phyloP scores from a whole-genome alignment of 2,113 vertebrate genomes.

The Caranx ignobilis region DNA sequence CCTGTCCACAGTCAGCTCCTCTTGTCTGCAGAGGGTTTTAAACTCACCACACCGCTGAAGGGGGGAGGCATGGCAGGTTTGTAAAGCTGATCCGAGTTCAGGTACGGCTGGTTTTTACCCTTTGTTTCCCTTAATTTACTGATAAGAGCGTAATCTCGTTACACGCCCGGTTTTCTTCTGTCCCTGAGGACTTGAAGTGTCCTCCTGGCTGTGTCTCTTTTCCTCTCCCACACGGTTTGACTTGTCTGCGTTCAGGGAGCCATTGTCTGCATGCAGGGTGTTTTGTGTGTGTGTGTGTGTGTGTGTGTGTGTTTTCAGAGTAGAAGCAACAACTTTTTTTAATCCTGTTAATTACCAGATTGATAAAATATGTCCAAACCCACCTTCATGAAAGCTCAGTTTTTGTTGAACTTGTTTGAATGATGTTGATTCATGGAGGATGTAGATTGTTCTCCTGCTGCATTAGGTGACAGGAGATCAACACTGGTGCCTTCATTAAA shows the following conservation, averaged over 20 bases:
- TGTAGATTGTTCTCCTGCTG: too few species aligned
- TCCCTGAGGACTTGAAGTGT: background rate
- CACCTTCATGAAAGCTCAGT: too few species aligned
- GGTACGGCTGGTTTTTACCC: slow-evolving; percentile 53
- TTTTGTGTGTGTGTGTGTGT: background rate
- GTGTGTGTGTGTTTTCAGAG: background rate
- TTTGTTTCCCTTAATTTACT: background rate
- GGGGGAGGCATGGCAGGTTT: slow-evolving; percentile 23
- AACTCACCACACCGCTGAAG: slow-evolving; percentile 2
- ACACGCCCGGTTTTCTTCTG: background rate
- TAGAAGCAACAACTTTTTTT: too few species aligned
- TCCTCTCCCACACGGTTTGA: background rate
- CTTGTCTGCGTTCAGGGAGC: background rate
- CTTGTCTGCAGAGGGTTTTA: slow-evolving; percentile 1
- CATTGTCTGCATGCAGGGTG: background rate
- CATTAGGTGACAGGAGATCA: too few species aligned
- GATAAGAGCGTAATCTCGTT: background rate
- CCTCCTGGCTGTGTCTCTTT: background rate
- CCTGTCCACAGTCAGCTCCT: slow-evolving; percentile 2
- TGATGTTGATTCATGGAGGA: too few species aligned
- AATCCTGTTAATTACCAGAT: too few species aligned
- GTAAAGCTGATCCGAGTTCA: slow-evolving; percentile 32
- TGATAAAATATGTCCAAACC: too few species aligned
- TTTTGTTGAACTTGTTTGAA: too few species aligned
- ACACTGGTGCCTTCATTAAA: too few species aligned